Evolutionary conservation across 30 jellyfish, hydroid and myxozoan species (phyloP), one percentile per base, ranked within the genome.

Genomic region (Sanderia malayensis): DNA sequence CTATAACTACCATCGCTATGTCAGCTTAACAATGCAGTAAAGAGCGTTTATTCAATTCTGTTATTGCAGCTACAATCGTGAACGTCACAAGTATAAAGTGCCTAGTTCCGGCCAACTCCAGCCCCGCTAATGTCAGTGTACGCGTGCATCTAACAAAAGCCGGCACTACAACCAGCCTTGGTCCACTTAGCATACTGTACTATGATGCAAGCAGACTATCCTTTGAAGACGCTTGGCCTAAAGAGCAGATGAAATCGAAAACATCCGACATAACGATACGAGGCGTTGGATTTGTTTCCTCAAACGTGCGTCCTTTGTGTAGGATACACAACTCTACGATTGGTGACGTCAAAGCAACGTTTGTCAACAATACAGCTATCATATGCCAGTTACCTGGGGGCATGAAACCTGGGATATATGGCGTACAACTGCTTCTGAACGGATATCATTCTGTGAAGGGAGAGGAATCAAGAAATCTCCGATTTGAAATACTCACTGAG

Each of bases 401-500:
- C 24, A 49, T 49, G 64, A 49, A 49, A 24, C 64, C 64, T 49
- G 64, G 64, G 8, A 49, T 11, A 49, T 49, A 49, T 49, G 64
- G 64, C 24, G 27, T 49, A 7, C 8, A 24, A 2, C 27, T 49
- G 64, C 64, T 9, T 49, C 25, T 49, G 24, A 49, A 49, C 18
- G 64, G 64, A 15, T 19, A 4, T 19, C 25, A 4, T 2, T 49
- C 64, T 15, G 4, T 49, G 64, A 15, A 7, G 2, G 11, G 25
- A 4, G 64, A 49, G 64, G 24, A 4, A 49, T 49, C 64, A 18
- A 15, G 27, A 19, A 19, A 4, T 7, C 2, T 49, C 6, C 3
- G 6, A 4, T 49, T 49, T 19, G 64, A 49, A 19, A 18, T 49
- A 7, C 18, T 49, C 24, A 24, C 64, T 4, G 25, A 11, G 18